Percentiles rank a stretch among this genome's conserved stretches.
Conservation (phyloP, 2,888 invertebrate genomes). For the Stenodera caucasica region DNA sequence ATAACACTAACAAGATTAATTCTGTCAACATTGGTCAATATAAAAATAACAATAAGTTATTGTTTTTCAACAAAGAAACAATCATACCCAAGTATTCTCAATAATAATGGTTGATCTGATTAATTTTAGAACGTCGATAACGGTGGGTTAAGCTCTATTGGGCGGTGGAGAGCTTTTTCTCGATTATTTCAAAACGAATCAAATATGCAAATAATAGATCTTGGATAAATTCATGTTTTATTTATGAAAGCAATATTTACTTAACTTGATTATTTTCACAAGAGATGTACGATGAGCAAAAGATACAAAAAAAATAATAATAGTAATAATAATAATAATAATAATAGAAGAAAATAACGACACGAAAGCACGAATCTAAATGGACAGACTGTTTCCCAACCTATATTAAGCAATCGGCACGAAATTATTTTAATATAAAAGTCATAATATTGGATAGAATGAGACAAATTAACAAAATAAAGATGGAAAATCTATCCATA, state of each 20-base stretch:
- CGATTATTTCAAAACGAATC: constrained; percentile 51
- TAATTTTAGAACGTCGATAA: neutral
- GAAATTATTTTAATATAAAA: constrained; percentile 28
- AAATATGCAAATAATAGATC: constrained; percentile 57
- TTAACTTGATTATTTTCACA: constrained; percentile 55
- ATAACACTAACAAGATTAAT: no score
- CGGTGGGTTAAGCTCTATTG: neutral
- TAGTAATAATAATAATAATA: constrained; percentile 20
- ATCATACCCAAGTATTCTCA: neutral
- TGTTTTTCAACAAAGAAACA: neutral
- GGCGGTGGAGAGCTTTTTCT: constrained; percentile 22
- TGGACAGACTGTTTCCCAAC: constrained; percentile 23
- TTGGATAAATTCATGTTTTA: constrained; percentile 54
- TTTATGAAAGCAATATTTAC: constrained; percentile 57
- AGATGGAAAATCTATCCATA: constrained; percentile 21
- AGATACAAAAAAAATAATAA: constrained; percentile 15
- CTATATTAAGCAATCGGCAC: constrained; percentile 42
- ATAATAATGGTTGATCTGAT: neutral
- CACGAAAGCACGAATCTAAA: constrained; percentile 47
- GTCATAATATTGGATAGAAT: constrained; percentile 6
- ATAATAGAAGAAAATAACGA: constrained; percentile 42
- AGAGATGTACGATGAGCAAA: constrained; percentile 38
- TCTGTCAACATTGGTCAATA: no score
- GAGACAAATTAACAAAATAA: constrained; percentile 9
- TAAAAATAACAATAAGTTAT: neutral